Percentiles rank a stretch among this genome's conserved stretches.
Conservation (phyloP, 2,888 invertebrate genomes). For the Pheosia tremula region DNA sequence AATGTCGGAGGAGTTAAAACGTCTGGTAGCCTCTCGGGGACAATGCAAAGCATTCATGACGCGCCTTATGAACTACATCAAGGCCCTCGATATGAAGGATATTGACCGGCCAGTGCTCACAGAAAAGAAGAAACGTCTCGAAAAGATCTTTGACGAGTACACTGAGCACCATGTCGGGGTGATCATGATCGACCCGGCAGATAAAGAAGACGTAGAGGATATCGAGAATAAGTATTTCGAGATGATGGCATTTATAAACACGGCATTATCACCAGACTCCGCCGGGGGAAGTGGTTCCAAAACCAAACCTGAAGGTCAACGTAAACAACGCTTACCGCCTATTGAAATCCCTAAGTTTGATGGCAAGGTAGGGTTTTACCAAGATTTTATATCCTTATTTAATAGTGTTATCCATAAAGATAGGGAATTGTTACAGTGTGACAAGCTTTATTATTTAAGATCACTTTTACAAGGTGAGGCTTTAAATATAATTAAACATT, state of each 20-base stretch:
- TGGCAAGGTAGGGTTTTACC: background rate
- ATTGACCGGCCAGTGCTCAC: too few species aligned
- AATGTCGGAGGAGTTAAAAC: too few species aligned
- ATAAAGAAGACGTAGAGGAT: background rate
- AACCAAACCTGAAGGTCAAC: background rate
- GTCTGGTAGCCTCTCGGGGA: too few species aligned
- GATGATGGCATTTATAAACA: background rate
- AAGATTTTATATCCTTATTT: background rate
- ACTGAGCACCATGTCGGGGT: too few species aligned
- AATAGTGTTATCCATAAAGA: background rate
- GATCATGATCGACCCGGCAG: background rate
- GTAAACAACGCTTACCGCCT: background rate
- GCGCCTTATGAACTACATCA: too few species aligned
- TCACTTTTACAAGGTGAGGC: background rate
- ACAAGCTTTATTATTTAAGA: constrained; percentile 5
- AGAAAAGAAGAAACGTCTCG: too few species aligned
- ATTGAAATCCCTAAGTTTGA: background rate
- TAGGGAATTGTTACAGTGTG: background rate
- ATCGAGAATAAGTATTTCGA: background rate
- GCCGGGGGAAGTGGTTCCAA: background rate
- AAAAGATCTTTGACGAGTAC: too few species aligned
- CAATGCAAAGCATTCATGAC: too few species aligned
- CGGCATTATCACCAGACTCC: too few species aligned
- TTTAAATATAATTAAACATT: constrained; percentile 1
- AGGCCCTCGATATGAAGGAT: too few species aligned